Percentiles rank a stretch among this genome's conserved stretches.
These are phyloP conservation scores for Tringa solitaria DNA, from an alignment of 2,113 vertebrate genomes.

Conservation along the genomic window DNA sequence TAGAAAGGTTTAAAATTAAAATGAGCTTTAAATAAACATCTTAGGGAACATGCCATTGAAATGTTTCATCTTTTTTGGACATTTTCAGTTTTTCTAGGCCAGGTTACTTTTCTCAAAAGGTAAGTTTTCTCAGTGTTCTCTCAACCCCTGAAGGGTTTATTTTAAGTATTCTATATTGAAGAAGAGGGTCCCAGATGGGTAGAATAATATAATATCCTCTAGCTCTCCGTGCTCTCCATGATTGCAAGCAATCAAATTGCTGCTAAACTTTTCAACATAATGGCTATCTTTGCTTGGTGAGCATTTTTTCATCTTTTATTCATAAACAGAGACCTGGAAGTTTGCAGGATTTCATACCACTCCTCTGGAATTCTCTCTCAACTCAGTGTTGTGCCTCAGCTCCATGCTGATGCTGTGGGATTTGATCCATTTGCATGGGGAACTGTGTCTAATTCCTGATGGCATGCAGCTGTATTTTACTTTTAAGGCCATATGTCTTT, in stretches of 20 bases:
- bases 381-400: neutral
- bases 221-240: neutral
- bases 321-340: neutral
- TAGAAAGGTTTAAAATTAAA: neutral
- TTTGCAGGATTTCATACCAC: neutral
- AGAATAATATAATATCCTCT: neutral
- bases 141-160: neutral
- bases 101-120: neutral
- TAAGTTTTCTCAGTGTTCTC: neutral
- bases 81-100: neutral
- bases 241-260: neutral
- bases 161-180: neutral
- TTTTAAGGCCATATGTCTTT: neutral
- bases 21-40: neutral
- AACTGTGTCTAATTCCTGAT: conserved; percentile 12
- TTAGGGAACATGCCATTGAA: neutral
- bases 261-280: neutral
- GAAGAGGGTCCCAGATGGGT: neutral
- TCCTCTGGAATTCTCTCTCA: neutral
- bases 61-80: neutral
- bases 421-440: neutral
- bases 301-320: neutral
- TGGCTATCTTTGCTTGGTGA: neutral
- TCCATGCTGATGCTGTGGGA: neutral
- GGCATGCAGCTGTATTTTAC: neutral